phyloP scores from a whole-genome alignment of 2,113 vertebrate species.

The Neodon shergylaensis region DNA sequence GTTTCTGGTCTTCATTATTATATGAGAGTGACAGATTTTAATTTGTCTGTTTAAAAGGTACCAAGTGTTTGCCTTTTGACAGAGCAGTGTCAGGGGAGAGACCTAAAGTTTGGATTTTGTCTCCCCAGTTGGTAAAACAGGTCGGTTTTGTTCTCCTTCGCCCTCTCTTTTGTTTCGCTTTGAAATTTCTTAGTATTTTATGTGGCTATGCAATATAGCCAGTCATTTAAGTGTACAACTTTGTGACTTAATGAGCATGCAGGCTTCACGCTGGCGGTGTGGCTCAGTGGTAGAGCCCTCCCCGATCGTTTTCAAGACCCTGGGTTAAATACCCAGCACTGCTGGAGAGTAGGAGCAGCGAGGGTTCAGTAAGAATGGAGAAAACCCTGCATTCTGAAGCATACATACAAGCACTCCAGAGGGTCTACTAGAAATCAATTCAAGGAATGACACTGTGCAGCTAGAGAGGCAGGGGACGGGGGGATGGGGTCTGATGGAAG shows the following conservation, averaged over 20 bases:
- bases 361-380: background rate
- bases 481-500: background rate
- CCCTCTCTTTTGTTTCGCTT: background rate
- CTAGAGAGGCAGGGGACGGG: background rate
- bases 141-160: background rate
- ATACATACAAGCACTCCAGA: background rate
- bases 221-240: background rate
- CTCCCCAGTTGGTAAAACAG: constrained; percentile 69
- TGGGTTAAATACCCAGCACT: background rate
- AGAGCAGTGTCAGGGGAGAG: constrained; percentile 50
- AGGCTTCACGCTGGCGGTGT: background rate
- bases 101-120: background rate
- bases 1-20: constrained; percentile 71
- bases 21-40: constrained; percentile 66
- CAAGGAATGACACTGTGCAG: background rate
- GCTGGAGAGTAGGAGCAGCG: background rate
- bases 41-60: constrained; percentile 69
- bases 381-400: background rate
- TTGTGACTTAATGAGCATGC: background rate
- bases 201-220: background rate
- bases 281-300: background rate
- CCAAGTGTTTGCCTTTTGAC: constrained; percentile 48
- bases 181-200: background rate
- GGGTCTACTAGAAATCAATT: background rate
- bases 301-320: background rate